phyloP scores from a whole-genome alignment of 2,113 vertebrate genomes.

The Phocoena sinus region DNA sequence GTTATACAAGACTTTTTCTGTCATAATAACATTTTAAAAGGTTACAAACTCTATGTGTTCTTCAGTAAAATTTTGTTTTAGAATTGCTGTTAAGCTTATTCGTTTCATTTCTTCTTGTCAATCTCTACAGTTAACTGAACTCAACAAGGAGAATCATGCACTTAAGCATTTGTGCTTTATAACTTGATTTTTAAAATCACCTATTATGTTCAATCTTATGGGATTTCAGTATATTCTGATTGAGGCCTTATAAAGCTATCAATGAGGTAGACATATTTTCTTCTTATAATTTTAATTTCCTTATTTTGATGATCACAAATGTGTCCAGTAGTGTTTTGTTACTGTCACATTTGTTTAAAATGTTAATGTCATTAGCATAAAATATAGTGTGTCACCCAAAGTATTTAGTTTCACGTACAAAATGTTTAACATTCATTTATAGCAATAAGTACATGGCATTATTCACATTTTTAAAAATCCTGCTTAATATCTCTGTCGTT shows the following conservation, averaged over 20 bases:
- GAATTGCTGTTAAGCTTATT: constrained; percentile 15
- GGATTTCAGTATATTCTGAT: constrained; percentile 34
- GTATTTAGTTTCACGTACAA: not conserved
- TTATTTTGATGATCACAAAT: not conserved
- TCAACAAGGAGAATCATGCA: not conserved
- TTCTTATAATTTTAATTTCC: constrained; percentile 26
- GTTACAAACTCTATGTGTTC: not conserved
- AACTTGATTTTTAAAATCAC: not conserved
- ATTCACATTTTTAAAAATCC: not conserved
- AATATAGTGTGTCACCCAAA: not conserved
- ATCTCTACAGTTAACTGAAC: constrained; percentile 25
- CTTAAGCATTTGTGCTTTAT: constrained; percentile 50
- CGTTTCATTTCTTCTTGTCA: constrained; percentile 8
- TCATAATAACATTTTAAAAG: not conserved
- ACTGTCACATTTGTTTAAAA: constrained; percentile 46
- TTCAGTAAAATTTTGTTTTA: constrained; percentile 24
- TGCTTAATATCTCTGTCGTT: not conserved
- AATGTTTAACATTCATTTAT: constrained; percentile 40
- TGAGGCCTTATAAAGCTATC: not conserved
- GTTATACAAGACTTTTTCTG: not conserved
- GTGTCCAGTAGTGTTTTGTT: not conserved
- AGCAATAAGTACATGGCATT: not conserved
- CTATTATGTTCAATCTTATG: not conserved
- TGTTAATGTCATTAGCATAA: constrained; percentile 44
- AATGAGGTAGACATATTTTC: not conserved